phyloP scores from a whole-genome alignment of 2,888 invertebrate genomes.

The Metellina segmentata region DNA sequence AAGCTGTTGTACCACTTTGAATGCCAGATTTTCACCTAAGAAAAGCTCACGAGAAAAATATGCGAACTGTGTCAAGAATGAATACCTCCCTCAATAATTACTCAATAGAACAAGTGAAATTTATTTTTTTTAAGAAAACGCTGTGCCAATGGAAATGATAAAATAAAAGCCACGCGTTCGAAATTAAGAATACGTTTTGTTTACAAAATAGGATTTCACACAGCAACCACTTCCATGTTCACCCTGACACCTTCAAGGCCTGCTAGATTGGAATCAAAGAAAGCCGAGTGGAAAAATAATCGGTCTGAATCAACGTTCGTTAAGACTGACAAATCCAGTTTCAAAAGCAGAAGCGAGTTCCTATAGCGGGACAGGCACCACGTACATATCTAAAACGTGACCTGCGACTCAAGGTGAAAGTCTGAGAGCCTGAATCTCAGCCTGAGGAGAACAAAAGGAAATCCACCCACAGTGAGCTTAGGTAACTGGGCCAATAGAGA shows the following conservation, averaged over 20 bases:
- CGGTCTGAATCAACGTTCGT: slow-evolving; percentile 13
- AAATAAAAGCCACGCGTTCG: neutral
- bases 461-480: slow-evolving; percentile 55
- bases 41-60: neutral
- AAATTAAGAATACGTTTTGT: slow-evolving; percentile 6
- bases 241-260: slow-evolving; percentile 73
- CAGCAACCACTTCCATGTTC: slow-evolving; percentile 37
- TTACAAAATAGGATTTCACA: slow-evolving; percentile 30
- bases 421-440: slow-evolving; percentile 27
- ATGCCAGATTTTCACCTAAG: neutral
- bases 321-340: slow-evolving; percentile 31
- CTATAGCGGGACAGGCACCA: neutral
- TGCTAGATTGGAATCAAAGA: slow-evolving; percentile 21
- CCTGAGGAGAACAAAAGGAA: slow-evolving; percentile 53
- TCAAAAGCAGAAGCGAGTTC: neutral
- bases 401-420: slow-evolving; percentile 72
- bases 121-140: neutral
- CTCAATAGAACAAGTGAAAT: neutral
- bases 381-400: slow-evolving; percentile 49
- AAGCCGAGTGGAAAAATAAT: slow-evolving; percentile 1
- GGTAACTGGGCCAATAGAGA: slow-evolving; percentile 70
- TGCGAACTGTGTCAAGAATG: neutral
- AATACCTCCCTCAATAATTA: neutral
- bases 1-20: neutral
- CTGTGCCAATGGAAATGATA: neutral